Conservation (phyloP, 1,140 invertebrate genomes). For the Rhyacophila brunnea region DNA sequence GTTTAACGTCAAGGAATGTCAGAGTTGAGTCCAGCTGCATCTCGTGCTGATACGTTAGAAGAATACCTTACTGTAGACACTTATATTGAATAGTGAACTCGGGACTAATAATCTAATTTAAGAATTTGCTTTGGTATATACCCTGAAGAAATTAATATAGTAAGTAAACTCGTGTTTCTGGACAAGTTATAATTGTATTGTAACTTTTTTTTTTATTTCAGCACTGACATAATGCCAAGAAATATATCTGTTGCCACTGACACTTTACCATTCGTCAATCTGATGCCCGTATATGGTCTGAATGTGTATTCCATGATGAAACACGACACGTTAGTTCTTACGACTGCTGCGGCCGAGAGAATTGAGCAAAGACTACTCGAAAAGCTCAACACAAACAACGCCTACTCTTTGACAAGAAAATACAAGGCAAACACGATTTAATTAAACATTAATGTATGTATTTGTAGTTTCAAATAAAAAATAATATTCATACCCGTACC, state of each 20-base stretch:
- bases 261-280: constrained; percentile 75
- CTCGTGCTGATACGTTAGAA: too few relatives aligned
- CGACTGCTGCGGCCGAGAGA: constrained; percentile 76
- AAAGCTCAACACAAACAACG: constrained; percentile 69
- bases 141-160: too few relatives aligned
- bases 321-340: constrained; percentile 91
- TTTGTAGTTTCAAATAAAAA: background rate
- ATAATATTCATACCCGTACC: background rate
- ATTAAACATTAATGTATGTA: background rate
- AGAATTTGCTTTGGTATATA: too few relatives aligned
- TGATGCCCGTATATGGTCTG: constrained; percentile 93
- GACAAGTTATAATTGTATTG: too few relatives aligned
- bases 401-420: constrained; percentile 42
- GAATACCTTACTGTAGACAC: too few relatives aligned
- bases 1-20: too few relatives aligned
- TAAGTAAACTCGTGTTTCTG: too few relatives aligned
- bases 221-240: constrained; percentile 79
- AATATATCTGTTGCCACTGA: constrained; percentile 84
- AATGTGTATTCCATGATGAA: constrained; percentile 93
- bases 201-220: constrained; percentile 57
- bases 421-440: constrained; percentile 45
- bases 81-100: too few relatives aligned
- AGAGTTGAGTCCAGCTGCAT: too few relatives aligned
- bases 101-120: too few relatives aligned
- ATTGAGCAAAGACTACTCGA: constrained; percentile 86